Percentiles rank a stretch among this genome's conserved stretches.
These are phyloP conservation scores for Andrena cerasifolii DNA, from an alignment of 1,140 invertebrate species.

Conservation along the genomic window DNA sequence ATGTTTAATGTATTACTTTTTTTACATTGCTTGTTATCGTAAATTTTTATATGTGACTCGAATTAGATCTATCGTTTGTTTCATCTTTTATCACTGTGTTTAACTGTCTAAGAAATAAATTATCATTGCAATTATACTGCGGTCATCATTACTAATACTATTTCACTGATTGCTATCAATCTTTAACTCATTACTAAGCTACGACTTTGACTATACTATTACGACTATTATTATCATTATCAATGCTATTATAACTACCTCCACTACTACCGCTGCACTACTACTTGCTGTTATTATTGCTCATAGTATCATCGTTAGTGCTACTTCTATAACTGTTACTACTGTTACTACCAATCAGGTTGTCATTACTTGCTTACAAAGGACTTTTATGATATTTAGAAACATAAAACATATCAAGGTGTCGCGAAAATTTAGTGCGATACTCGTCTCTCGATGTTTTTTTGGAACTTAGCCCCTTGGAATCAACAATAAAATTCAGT, in stretches of 20 bases:
- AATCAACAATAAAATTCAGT: conserved; percentile 57
- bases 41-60: neutral
- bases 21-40: conserved; percentile 29
- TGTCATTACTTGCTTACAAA: conserved; percentile 57
- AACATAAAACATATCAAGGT: conserved; percentile 68
- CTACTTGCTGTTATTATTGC: conserved; percentile 59
- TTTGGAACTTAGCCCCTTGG: conserved; percentile 52
- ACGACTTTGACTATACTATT: conserved; percentile 44
- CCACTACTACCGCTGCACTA: conserved; percentile 55
- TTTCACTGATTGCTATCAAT: conserved; percentile 41
- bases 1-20: conserved; percentile 32
- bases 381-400: conserved; percentile 63
- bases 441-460: conserved; percentile 56
- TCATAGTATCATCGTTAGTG: conserved; percentile 58
- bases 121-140: conserved; percentile 23
- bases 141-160: conserved; percentile 32
- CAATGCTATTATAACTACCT: conserved; percentile 53
- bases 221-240: conserved; percentile 49
- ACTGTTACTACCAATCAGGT: conserved; percentile 52
- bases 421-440: conserved; percentile 47
- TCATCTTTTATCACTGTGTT: conserved; percentile 29
- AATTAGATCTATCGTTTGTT: conserved; percentile 7
- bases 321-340: conserved; percentile 63
- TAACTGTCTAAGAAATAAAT: conserved; percentile 35
- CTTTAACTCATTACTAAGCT: conserved; percentile 36